phyloP scores from a whole-genome alignment of 2,888 invertebrate species.

The Zaprionus obscuricornis region DNA sequence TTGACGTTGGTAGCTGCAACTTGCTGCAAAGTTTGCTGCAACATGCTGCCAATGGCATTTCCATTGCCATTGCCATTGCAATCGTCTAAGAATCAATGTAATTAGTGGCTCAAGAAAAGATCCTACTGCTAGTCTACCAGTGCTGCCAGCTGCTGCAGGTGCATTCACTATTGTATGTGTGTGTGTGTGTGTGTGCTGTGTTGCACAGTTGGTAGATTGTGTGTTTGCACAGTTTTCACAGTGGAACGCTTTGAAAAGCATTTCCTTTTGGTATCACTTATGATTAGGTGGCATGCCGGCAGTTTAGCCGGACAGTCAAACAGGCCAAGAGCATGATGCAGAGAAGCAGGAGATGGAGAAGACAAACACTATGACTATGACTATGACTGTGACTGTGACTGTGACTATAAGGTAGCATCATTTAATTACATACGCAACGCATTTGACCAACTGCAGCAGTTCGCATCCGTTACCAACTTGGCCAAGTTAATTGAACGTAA shows the following conservation, averaged over 20 bases:
- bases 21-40: slow-evolving; percentile 11
- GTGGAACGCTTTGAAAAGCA: slow-evolving; percentile 56
- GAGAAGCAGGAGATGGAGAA: background rate
- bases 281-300: slow-evolving; percentile 75
- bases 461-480: slow-evolving; percentile 73
- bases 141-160: slow-evolving; percentile 33
- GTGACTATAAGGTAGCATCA: slow-evolving; percentile 49
- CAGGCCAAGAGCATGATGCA: slow-evolving; percentile 2
- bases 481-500: slow-evolving; percentile 75
- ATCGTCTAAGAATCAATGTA: slow-evolving; percentile 63
- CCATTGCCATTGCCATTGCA: slow-evolving; percentile 48
- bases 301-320: slow-evolving; percentile 40
- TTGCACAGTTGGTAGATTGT: slow-evolving; percentile 18
- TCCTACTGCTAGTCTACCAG: background rate
- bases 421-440: slow-evolving; percentile 65
- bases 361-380: background rate
- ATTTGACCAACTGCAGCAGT: slow-evolving; percentile 60
- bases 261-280: slow-evolving; percentile 76
- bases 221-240: too few species aligned
- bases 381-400: too few species aligned
- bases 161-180: too few species aligned
- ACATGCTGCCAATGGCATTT: slow-evolving; percentile 18
- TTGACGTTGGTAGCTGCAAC: slow-evolving; percentile 46
- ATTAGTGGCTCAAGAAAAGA: slow-evolving; percentile 45
- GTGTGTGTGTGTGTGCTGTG: too few species aligned